Evolutionary conservation across 2,797 vertebrate genomes (phyloP).

Genomic region (Leptatherina wallacei): DNA sequence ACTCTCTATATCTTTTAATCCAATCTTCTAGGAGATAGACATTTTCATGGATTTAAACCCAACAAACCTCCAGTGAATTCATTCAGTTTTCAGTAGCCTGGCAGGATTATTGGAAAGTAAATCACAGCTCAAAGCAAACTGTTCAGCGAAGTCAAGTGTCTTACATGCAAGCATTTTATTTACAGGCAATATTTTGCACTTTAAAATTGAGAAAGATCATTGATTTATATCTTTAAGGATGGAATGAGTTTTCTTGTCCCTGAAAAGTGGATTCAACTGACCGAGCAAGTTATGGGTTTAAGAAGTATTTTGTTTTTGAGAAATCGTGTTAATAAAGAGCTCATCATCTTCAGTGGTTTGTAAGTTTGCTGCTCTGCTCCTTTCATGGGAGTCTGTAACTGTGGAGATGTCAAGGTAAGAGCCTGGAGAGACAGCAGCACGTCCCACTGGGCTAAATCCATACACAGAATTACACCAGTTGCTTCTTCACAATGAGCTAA

Average conservation of each 20-base stretch:
- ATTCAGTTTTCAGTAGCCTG: slow-evolving; percentile 16
- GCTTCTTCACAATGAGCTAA: slow-evolving; percentile 54
- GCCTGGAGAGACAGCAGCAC: slow-evolving; percentile 42
- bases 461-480: slow-evolving; percentile 49
- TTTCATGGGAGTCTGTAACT: slow-evolving; percentile 79
- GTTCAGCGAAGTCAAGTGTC: background rate
- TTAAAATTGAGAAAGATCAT: background rate
- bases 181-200: background rate
- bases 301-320: background rate
- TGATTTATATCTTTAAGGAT: background rate
- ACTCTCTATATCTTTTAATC: slow-evolving; percentile 60
- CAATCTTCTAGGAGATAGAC: slow-evolving; percentile 67
- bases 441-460: slow-evolving; percentile 62
- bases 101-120: slow-evolving; percentile 37
- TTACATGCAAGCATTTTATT: background rate
- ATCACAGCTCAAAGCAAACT: slow-evolving; percentile 11
- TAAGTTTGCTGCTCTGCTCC: slow-evolving; percentile 39
- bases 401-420: slow-evolving; percentile 64
- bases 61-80: slow-evolving; percentile 38
- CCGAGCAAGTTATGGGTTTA: background rate
- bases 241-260: background rate
- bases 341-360: slow-evolving; percentile 8
- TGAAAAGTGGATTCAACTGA: background rate
- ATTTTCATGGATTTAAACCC: slow-evolving; percentile 43
- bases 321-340: slow-evolving; percentile 3